A percentile compares a stretch with the other conserved stretches of the same genome.
Evolutionary conservation across 2,113 vertebrate genomes (phyloP).

Genomic region (Mobula birostris): DNA sequence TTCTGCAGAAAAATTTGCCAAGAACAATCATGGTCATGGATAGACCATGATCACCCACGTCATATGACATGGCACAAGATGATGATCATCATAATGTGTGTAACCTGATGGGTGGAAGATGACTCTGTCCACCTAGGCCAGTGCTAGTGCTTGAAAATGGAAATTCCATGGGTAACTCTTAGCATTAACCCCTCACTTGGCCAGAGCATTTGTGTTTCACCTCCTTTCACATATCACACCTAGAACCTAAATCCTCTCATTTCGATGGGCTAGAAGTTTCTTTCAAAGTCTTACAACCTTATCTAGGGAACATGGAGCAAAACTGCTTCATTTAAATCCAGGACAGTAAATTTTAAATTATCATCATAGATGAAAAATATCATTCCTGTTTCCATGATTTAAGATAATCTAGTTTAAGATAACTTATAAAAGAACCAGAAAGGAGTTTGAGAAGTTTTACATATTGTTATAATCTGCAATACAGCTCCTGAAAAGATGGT

Average conservation of each 20-base stretch:
- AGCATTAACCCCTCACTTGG: no score
- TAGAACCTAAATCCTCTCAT: background rate
- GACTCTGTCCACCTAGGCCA: no score
- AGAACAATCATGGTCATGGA: no score
- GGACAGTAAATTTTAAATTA: background rate
- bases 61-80: no score
- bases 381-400: background rate
- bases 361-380: background rate
- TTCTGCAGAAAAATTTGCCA: no score
- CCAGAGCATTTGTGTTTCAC: no score
- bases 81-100: no score
- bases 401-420: slow-evolving; percentile 17
- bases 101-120: no score
- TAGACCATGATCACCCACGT: no score
- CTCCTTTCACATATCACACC: background rate
- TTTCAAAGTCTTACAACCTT: background rate
- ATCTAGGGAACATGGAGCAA: background rate
- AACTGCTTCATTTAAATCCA: background rate
- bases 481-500: background rate
- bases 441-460: background rate
- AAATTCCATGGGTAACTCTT: no score
- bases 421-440: background rate
- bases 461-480: background rate
- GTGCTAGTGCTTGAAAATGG: no score
- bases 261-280: background rate